Evolutionary conservation across 2,888 invertebrate species (phyloP).

Genomic region (Nasonia oneida): DNA sequence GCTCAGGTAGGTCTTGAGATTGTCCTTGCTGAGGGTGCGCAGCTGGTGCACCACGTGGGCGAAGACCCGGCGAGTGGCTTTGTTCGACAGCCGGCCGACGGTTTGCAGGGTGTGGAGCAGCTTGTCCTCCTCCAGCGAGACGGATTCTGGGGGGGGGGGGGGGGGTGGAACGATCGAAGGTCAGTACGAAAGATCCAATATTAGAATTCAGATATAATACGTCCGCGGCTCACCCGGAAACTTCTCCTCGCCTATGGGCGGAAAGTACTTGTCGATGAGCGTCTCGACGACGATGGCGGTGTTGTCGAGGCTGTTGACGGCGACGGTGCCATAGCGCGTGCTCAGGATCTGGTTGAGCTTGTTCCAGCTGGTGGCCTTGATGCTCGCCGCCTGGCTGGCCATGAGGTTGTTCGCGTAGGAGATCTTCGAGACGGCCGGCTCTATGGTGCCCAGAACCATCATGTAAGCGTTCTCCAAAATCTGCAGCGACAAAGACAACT

Average conservation of each 20-base stretch:
- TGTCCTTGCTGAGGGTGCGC: slow-evolving; percentile 75
- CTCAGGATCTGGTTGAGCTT: slow-evolving; percentile 86
- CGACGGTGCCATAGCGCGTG: slow-evolving; percentile 85
- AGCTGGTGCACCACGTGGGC: slow-evolving; percentile 84
- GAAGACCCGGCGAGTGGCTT: slow-evolving; percentile 86
- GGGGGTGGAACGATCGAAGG: background rate
- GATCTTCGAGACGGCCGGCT: slow-evolving; percentile 77
- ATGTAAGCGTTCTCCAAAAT: slow-evolving; percentile 73
- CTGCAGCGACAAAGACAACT: slow-evolving; percentile 62
- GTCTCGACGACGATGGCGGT: slow-evolving; percentile 86
- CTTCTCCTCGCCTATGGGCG: slow-evolving; percentile 77
- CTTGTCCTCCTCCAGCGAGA: slow-evolving; percentile 83
- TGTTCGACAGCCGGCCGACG: slow-evolving; percentile 86
- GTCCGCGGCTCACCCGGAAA: slow-evolving; percentile 58
- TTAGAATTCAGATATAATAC: slow-evolving; percentile 43
- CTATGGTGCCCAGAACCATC: slow-evolving; percentile 70
- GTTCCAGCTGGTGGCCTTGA: slow-evolving; percentile 86
- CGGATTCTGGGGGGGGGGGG: slow-evolving; percentile 79
- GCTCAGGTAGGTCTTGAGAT: slow-evolving; percentile 71
- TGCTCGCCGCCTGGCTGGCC: slow-evolving; percentile 83
- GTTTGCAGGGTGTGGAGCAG: slow-evolving; percentile 87
- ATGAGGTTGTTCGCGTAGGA: slow-evolving; percentile 80
- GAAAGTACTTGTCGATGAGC: slow-evolving; percentile 88
- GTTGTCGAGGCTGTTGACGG: slow-evolving; percentile 84
- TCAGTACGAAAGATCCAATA: too few relatives aligned